Evolutionary conservation across 2,113 vertebrate species (phyloP).

Genomic region (Nannobrachium achirus): DNA sequence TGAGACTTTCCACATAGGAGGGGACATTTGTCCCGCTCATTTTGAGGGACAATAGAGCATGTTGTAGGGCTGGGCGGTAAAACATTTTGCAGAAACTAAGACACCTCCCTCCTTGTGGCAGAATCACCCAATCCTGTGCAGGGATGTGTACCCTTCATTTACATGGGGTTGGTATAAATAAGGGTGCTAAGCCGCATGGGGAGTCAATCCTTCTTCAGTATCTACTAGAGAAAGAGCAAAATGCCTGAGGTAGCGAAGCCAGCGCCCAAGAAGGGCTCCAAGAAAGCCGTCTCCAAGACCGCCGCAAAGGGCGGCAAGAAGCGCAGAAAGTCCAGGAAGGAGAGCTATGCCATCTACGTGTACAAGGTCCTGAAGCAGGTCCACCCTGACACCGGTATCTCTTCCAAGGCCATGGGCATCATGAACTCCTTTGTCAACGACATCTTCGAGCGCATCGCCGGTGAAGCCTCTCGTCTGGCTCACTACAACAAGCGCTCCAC

Average conservation of each 20-base stretch:
- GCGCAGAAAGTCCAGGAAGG: slow-evolving; percentile 65
- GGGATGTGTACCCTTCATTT: no score
- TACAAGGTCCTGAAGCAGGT: slow-evolving; percentile 82
- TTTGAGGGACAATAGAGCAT: no score
- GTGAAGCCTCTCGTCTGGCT: slow-evolving; percentile 60
- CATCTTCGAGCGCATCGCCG: slow-evolving; percentile 70
- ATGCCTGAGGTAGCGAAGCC: slow-evolving; percentile 15
- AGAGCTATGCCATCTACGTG: slow-evolving; percentile 76
- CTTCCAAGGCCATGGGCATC: slow-evolving; percentile 63
- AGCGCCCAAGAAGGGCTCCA: slow-evolving; percentile 30
- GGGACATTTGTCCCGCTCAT: no score
- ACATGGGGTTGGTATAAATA: no score
- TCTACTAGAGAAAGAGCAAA: no score
- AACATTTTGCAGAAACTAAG: no score
- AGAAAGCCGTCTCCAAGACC: slow-evolving; percentile 18
- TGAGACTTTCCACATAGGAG: no score
- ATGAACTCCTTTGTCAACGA: slow-evolving; percentile 32
- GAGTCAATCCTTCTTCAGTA: no score
- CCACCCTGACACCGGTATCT: slow-evolving; percentile 78
- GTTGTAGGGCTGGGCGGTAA: no score
- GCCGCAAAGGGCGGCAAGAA: slow-evolving; percentile 19
- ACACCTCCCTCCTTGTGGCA: no score
- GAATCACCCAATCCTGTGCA: no score
- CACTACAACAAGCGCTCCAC: slow-evolving; percentile 76
- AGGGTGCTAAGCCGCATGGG: no score